Conservation (phyloP, 2,888 invertebrate genomes). For the Dione vanillae region DNA sequence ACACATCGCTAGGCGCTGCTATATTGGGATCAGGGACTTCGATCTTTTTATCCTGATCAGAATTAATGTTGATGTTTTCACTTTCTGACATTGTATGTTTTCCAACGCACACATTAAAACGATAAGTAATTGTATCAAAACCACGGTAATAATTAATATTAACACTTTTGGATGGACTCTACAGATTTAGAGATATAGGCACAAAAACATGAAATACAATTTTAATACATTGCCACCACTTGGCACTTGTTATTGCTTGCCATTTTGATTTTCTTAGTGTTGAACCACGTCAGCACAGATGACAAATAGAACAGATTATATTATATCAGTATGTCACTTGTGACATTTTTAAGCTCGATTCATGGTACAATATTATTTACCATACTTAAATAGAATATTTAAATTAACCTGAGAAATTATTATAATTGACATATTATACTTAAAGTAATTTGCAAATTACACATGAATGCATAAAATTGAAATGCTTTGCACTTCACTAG, state of each 20-base stretch:
- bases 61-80: conserved; percentile 70
- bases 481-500: conserved; percentile 23
- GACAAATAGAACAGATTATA: conserved; percentile 32
- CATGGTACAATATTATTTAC: background rate
- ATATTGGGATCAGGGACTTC: conserved; percentile 65
- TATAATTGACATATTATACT: background rate
- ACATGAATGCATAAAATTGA: too few relatives aligned
- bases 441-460: background rate
- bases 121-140: conserved; percentile 36
- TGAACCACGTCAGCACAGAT: conserved; percentile 52
- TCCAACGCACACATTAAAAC: conserved; percentile 71
- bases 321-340: background rate
- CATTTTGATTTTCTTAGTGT: conserved; percentile 56
- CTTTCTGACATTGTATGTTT: conserved; percentile 74
- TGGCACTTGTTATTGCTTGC: conserved; percentile 54
- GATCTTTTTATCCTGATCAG: conserved; percentile 63
- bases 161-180: conserved; percentile 11
- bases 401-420: background rate
- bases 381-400: background rate
- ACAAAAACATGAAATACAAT: conserved; percentile 10
- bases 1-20: conserved; percentile 69
- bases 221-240: conserved; percentile 65
- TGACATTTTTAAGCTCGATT: background rate
- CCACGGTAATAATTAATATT: conserved; percentile 21
- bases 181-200: conserved; percentile 10